Base-by-base conservation (phyloP, 2,113 vertebrate species). In the Acrocephalus kingi region DNA sequence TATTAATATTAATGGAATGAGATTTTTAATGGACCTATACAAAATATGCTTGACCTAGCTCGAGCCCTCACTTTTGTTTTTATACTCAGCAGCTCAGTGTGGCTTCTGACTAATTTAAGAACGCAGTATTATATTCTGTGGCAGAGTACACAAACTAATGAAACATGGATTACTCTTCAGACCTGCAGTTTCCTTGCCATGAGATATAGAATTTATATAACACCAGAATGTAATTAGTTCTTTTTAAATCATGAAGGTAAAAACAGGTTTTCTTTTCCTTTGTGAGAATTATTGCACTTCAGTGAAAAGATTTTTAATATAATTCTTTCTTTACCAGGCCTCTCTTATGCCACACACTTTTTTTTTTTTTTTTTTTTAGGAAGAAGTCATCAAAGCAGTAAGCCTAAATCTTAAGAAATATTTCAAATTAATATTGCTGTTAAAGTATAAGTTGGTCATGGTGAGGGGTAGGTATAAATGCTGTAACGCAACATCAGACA, bases 1-100 rank as follows among this genome's bases (percentile, higher is more conserved):
- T 96, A 97, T 94, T 96, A 96, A 95, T 97, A 95, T 97, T 96
- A 88, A 95, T 95, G 22, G 76, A 43, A 75, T 93, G 90, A 93
- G 75, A 78, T 92, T 96, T 96, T 96, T 93, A 95, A 86, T 92
- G 83, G 94, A 96, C 82, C 62, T 95, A 54, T 86, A 84, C 85
- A 58, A 94, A 97, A 94, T 92, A 93, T 86, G 94, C 93, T 90
- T 96, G 93, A 96, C 92, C 93, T 92, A 80, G 82, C 90, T 88
- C 93, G 79, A 96, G 90, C 78, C 72, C 68, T 96, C 67, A 56
- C 79, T 93, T 94, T 94, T 96, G 94, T 94, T 96, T 97, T 96
- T 92, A 83, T 21, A 78, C 51, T 90, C 72, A 55, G 52, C 43
- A 83, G 87, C 90, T 51, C 87, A 90, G 78, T 83, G 82, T 59